A percentile compares a stretch with the other conserved stretches of the same genome.
Evolutionary conservation across 2,113 vertebrate genomes (phyloP).

Genomic region (Sceloporus tristichus): DNA sequence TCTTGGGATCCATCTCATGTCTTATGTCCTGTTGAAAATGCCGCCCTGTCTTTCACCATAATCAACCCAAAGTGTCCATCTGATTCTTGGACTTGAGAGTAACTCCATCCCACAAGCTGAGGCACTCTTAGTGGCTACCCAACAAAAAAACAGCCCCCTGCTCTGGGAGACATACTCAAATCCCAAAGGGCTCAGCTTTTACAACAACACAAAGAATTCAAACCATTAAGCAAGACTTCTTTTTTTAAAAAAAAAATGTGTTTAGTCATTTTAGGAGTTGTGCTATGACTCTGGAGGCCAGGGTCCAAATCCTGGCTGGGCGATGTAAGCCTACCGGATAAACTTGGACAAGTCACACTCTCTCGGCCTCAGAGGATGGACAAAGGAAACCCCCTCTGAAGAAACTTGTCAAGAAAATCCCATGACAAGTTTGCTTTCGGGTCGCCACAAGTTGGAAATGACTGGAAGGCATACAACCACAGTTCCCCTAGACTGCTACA

Average conservation of each 20-base stretch:
- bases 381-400: too few relatives aligned
- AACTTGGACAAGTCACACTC: too few relatives aligned
- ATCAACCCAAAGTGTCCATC: neutral
- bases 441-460: too few relatives aligned
- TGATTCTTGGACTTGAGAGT: neutral
- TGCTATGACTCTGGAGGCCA: too few relatives aligned
- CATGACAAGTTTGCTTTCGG: too few relatives aligned
- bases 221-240: too few relatives aligned
- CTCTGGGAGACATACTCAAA: neutral
- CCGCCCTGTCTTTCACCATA: neutral
- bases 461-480: too few relatives aligned
- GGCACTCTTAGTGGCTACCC: neutral
- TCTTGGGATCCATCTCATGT: neutral
- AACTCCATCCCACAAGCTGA: neutral
- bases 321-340: too few relatives aligned
- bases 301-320: too few relatives aligned
- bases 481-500: neutral
- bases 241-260: neutral
- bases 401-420: too few relatives aligned
- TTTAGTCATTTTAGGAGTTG: neutral
- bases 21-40: neutral
- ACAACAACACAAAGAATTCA: too few relatives aligned
- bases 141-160: neutral
- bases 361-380: too few relatives aligned
- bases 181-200: neutral